Evolutionary conservation across 2,797 vertebrate genomes (phyloP).

Genomic region (Dendrocincla fuliginosa): DNA sequence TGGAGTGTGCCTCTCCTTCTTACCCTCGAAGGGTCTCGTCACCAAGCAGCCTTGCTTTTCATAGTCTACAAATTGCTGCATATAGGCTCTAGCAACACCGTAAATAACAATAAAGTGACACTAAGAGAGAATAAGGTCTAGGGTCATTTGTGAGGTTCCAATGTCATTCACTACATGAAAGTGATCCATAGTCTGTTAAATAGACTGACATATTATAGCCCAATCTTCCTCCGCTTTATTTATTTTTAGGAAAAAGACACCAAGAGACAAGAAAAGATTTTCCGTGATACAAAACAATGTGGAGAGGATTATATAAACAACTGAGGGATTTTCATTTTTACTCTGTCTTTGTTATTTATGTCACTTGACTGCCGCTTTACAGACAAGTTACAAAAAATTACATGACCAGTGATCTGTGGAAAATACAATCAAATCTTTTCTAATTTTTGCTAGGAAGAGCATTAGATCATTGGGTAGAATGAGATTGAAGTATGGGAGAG

Average conservation of each 20-base stretch:
- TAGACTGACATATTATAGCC: background rate
- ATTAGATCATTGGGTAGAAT: background rate
- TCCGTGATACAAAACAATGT: background rate
- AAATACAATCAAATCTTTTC: background rate
- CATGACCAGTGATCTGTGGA: background rate
- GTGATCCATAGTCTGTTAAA: background rate
- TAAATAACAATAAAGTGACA: background rate
- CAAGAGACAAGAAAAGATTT: background rate
- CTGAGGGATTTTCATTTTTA: slow-evolving; percentile 1
- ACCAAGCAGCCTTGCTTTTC: background rate
- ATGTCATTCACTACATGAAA: background rate
- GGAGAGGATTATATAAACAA: background rate
- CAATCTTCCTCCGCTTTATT: background rate
- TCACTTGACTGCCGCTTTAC: background rate
- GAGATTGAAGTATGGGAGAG: background rate
- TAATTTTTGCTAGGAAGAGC: background rate
- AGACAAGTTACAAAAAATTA: background rate
- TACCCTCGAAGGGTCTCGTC: too few relatives aligned
- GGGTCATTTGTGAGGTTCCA: background rate
- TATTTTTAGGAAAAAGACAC: background rate
- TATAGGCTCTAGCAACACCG: background rate
- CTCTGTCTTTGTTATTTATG: background rate
- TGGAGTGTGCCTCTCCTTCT: too few relatives aligned
- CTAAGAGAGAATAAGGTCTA: background rate
- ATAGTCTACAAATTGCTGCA: background rate